phyloP scores from a whole-genome alignment of 2,797 vertebrate species.

The Rhynchotus rufescens region DNA sequence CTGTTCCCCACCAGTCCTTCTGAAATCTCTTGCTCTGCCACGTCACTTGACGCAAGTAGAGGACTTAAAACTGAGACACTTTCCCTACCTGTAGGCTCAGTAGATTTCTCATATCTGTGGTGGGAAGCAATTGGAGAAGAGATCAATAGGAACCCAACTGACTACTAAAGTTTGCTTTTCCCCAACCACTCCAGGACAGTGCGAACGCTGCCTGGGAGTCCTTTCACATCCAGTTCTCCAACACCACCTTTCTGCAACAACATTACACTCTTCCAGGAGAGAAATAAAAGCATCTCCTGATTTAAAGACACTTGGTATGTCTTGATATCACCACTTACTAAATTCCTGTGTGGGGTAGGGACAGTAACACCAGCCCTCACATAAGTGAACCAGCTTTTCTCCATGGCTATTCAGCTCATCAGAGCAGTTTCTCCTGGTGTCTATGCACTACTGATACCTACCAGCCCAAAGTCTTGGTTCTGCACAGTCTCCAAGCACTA shows the following conservation, averaged over 20 bases:
- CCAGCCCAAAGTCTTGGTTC: background rate
- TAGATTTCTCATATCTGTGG: background rate
- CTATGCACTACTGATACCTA: background rate
- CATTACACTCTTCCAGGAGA: background rate
- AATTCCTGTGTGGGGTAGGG: background rate
- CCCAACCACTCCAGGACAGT: background rate
- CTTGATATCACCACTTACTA: background rate
- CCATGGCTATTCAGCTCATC: background rate
- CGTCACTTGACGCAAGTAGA: background rate
- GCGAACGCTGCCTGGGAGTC: fast-evolving
- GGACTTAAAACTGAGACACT: background rate
- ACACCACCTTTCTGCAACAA: background rate
- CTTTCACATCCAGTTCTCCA: background rate
- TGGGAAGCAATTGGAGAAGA: background rate
- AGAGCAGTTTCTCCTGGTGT: background rate
- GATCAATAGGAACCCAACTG: background rate
- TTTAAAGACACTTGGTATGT: background rate
- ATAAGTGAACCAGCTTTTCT: background rate
- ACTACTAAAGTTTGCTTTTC: background rate
- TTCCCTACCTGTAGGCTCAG: background rate
- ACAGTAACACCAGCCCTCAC: background rate
- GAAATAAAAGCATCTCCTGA: background rate
- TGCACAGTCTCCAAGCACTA: background rate
- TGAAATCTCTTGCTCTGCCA: background rate
- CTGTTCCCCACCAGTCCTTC: background rate